Conservation (phyloP, 1,140 invertebrate genomes). For the Listronotus oregonensis region DNA sequence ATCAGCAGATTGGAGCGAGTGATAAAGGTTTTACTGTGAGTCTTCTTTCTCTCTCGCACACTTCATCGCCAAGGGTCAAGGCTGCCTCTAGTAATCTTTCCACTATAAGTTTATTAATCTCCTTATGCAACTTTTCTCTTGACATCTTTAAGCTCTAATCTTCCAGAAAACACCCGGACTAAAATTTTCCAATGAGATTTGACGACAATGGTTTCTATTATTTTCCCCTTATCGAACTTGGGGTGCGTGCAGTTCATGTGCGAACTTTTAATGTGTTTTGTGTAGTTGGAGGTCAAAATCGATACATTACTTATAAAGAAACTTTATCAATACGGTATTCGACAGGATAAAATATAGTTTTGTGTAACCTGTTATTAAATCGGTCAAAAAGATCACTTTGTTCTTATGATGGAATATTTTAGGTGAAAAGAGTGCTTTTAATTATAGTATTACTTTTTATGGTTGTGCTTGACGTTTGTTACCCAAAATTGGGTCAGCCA, state of each 20-base stretch:
- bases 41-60: too few relatives aligned
- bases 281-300: slow-evolving; percentile 12
- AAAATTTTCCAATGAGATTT: neutral
- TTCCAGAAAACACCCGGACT: slow-evolving; percentile 14
- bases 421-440: too few relatives aligned
- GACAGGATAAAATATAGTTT: slow-evolving; percentile 12
- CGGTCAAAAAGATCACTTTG: neutral
- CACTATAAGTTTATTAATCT: neutral
- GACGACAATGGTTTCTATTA: slow-evolving; percentile 33
- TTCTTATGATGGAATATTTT: too few relatives aligned
- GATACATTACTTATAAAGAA: slow-evolving; percentile 19
- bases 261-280: slow-evolving; percentile 32
- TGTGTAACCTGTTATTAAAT: neutral
- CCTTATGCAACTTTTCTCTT: slow-evolving; percentile 2
- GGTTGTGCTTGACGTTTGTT: too few relatives aligned
- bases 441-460: too few relatives aligned
- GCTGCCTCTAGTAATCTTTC: too few relatives aligned
- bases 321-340: slow-evolving; percentile 25
- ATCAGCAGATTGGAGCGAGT: too few relatives aligned
- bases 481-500: too few relatives aligned
- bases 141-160: slow-evolving; percentile 22
- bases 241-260: slow-evolving; percentile 17
- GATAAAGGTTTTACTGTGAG: too few relatives aligned
- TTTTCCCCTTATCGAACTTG: slow-evolving; percentile 20
- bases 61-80: too few relatives aligned